These are phyloP conservation scores for Thunnus maccoyii DNA, from an alignment of 2,113 vertebrate species.

Conservation along the genomic window DNA sequence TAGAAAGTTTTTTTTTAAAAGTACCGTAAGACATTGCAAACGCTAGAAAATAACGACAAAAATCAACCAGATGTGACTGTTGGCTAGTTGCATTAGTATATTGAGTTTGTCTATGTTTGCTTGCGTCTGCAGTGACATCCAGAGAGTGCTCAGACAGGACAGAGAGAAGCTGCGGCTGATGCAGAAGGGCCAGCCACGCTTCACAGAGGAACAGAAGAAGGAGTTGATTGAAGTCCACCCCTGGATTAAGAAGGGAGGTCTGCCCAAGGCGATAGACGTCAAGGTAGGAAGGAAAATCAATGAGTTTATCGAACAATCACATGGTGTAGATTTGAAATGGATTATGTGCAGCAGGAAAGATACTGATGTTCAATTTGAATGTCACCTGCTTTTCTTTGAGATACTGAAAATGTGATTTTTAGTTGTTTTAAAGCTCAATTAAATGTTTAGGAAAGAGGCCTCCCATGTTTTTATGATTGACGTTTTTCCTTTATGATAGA, in stretches of 20 bases:
- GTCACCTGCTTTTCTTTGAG: too few species aligned
- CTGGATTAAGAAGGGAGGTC: conserved; percentile 89
- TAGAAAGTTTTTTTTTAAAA: not conserved
- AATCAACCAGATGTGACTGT: not conserved
- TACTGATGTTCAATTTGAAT: too few species aligned
- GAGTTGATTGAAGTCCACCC: conserved; percentile 92
- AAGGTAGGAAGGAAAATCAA: conserved; percentile 64
- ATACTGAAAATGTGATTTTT: too few species aligned
- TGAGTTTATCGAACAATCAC: not conserved
- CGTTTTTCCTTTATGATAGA: too few species aligned
- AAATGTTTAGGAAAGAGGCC: too few species aligned
- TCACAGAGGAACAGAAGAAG: conserved; percentile 90
- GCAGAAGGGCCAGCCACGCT: conserved; percentile 90
- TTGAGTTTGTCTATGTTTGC: conserved; percentile 21
- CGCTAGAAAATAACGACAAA: not conserved
- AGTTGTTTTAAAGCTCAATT: too few species aligned
- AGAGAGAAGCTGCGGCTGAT: conserved; percentile 88
- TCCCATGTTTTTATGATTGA: too few species aligned
- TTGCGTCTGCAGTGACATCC: conserved; percentile 74
- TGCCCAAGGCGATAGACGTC: conserved; percentile 88
- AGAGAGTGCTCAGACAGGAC: conserved; percentile 90
- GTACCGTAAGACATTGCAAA: not conserved
- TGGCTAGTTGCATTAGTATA: not conserved
- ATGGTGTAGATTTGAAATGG: too few species aligned
- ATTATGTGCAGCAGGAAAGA: too few species aligned